phyloP scores from a whole-genome alignment of 1,140 invertebrate genomes.

The Drosophila carrolli region DNA sequence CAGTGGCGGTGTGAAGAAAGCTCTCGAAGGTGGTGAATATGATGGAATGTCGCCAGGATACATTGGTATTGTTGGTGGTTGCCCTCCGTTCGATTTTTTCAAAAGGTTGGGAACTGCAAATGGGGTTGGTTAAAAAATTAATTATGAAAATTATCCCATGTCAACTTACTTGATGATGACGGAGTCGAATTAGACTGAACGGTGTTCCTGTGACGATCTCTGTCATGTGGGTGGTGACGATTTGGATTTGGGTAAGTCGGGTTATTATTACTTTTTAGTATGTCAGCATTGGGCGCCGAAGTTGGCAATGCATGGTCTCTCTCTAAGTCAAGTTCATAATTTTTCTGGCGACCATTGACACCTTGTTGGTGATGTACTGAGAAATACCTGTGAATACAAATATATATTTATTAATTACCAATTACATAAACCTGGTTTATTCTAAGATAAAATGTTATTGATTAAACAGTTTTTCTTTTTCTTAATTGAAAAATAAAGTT shows the following conservation, averaged over 20 bases:
- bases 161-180: constrained; percentile 83
- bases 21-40: constrained; percentile 91
- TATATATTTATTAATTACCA: neutral
- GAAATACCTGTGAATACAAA: constrained; percentile 65
- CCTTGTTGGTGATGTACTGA: constrained; percentile 62
- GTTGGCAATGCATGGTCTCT: constrained; percentile 89
- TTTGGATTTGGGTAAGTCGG: constrained; percentile 89
- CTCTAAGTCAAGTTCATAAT: constrained; percentile 88
- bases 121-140: neutral
- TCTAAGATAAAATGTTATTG: too few relatives aligned
- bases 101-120: constrained; percentile 80
- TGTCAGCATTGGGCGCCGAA: constrained; percentile 89
- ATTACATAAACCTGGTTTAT: too few relatives aligned
- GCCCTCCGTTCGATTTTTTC: constrained; percentile 83
- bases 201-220: constrained; percentile 75
- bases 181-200: constrained; percentile 75
- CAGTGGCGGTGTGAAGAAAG: constrained; percentile 91
- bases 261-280: constrained; percentile 89
- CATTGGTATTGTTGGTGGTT: constrained; percentile 85
- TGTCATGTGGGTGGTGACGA: constrained; percentile 77
- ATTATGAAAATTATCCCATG: neutral
- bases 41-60: constrained; percentile 88
- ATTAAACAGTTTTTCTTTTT: too few relatives aligned
- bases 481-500: too few relatives aligned
- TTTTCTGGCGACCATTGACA: constrained; percentile 70